Evolutionary conservation across 2,113 vertebrate species (phyloP).

Genomic region (Puffinus mauretanicus): DNA sequence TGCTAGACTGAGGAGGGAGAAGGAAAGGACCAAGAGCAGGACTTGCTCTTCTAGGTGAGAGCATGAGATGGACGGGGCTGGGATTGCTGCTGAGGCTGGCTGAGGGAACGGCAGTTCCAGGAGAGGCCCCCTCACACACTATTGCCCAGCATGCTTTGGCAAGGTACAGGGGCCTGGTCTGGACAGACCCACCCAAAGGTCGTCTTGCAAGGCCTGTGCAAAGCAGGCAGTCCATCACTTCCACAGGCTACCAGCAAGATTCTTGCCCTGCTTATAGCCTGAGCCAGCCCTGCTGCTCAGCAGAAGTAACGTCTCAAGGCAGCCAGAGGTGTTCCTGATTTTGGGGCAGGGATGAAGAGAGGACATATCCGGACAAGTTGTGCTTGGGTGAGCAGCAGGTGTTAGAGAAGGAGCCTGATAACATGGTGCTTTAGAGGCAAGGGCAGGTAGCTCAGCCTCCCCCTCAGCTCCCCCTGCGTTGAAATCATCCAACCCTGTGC

Average conservation of each 20-base stretch:
- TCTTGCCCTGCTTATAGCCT: neutral
- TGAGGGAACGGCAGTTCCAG: neutral
- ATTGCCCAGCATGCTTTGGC: fast-evolving
- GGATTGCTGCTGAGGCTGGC: too few relatives aligned
- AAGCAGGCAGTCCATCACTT: neutral
- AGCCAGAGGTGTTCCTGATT: neutral
- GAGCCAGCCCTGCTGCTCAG: neutral
- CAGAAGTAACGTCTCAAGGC: fast-evolving
- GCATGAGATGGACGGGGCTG: neutral
- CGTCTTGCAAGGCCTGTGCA: fast-evolving
- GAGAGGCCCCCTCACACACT: fast-evolving
- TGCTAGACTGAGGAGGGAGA: neutral
- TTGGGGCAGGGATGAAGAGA: neutral
- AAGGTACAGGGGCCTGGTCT: neutral
- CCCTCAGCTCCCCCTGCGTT: neutral
- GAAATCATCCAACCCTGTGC: neutral
- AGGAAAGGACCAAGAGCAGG: neutral
- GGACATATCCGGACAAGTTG: fast-evolving
- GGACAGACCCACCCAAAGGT: fast-evolving
- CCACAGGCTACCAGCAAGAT: neutral
- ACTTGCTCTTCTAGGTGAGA: neutral
- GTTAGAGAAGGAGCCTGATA: neutral
- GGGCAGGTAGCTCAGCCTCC: neutral
- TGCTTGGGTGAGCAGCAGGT: neutral
- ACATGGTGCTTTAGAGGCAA: neutral